A percentile compares a stretch with the other conserved stretches of the same genome.
Conservation (phyloP, 2,113 vertebrate genomes). For the Gopherus evgoodei region DNA sequence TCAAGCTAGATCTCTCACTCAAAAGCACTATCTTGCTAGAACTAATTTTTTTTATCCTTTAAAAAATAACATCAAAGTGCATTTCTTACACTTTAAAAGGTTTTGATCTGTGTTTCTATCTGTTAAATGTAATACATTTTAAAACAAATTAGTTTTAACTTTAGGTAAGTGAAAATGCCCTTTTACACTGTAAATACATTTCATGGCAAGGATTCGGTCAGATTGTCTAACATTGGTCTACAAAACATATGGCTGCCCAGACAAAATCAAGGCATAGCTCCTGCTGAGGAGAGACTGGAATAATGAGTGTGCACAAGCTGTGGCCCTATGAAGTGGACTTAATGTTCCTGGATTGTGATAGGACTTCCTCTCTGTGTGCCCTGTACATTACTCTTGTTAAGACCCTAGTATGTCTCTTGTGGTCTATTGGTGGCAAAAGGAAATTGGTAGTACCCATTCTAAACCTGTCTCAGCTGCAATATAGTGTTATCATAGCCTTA, state of each 20-base stretch:
- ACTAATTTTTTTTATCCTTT: not conserved
- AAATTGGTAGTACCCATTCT: not conserved
- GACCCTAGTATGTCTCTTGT: not conserved
- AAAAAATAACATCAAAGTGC: not conserved
- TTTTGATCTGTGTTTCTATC: not conserved
- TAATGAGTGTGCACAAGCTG: not conserved
- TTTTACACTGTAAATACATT: not conserved
- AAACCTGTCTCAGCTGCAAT: not conserved
- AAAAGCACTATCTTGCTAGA: not conserved
- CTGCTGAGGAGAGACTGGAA: not conserved
- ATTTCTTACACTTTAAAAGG: not conserved
- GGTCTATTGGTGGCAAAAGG: not conserved
- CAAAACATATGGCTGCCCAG: not conserved
- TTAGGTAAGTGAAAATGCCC: not conserved
- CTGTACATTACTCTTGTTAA: not conserved
- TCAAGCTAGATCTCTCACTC: not conserved
- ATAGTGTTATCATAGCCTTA: not conserved
- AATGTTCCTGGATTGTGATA: not conserved
- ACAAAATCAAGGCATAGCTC: not conserved
- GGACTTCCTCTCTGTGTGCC: not conserved
- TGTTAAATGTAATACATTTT: not conserved
- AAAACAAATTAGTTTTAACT: not conserved
- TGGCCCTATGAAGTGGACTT: not conserved
- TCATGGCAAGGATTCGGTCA: not conserved
- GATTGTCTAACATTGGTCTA: not conserved